These are phyloP conservation scores for Apodemia hepburni DNA, from an alignment of 2,888 invertebrate species.

Conservation along the genomic window DNA sequence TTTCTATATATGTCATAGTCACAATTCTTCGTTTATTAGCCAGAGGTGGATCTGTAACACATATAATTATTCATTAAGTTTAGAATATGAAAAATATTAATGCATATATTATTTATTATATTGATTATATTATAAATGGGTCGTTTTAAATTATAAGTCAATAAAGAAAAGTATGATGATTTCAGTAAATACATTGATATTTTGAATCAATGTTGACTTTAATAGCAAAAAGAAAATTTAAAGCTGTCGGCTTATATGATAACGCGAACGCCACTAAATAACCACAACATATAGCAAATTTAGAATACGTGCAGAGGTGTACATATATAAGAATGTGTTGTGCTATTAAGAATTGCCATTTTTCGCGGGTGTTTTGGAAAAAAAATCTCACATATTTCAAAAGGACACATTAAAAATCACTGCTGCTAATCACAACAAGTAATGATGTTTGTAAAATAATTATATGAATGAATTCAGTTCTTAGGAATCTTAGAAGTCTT, in stretches of 20 bases:
- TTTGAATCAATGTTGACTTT: neutral
- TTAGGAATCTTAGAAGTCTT: neutral
- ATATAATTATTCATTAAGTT: slow-evolving; percentile 36
- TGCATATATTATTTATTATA: slow-evolving; percentile 3
- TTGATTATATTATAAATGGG: slow-evolving; percentile 5
- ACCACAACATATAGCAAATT: slow-evolving; percentile 14
- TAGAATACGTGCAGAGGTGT: slow-evolving; percentile 15
- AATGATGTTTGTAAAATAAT: neutral
- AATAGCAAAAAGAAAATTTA: slow-evolving; percentile 7
- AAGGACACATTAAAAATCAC: neutral
- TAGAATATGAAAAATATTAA: slow-evolving; percentile 25
- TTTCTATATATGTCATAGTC: slow-evolving; percentile 25
- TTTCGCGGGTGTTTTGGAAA: neutral
- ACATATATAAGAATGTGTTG: slow-evolving; percentile 10
- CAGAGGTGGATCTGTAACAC: slow-evolving; percentile 63
- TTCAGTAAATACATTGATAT: neutral
- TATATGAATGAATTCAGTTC: too few relatives aligned
- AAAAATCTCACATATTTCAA: neutral
- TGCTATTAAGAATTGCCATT: slow-evolving; percentile 7
- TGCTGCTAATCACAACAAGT: neutral
- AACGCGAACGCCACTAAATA: slow-evolving; percentile 11
- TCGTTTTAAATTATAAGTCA: neutral
- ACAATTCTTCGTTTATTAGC: slow-evolving; percentile 47
- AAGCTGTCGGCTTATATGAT: slow-evolving; percentile 6
- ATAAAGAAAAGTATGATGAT: neutral